Base-by-base conservation (phyloP, 2,888 invertebrate genomes). In the Tridacna gigas region DNA sequence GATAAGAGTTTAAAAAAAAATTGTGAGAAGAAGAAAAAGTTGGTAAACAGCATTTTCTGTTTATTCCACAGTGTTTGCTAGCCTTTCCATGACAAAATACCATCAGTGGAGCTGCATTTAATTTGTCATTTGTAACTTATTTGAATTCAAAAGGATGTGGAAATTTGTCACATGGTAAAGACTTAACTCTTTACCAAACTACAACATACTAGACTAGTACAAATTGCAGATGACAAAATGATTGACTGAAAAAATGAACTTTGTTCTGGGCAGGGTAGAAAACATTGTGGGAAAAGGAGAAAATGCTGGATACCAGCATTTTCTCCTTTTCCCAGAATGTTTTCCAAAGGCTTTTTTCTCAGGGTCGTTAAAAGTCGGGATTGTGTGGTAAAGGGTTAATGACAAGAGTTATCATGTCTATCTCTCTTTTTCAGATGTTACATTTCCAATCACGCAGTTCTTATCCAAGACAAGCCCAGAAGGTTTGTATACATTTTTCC, bases 401-500 rank as follows among this genome's bases (percentile, higher is more conserved):
- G 3, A 56, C 3, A 13, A 4, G n/a, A 22, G 2, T 63, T 13
- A 13, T 63, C 3, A 13, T 63, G 0, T 69, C 37, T 65, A 61
- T 61, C 22, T 13, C 82, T 47, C 65, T 56, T 45, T 86, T 89
- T 28, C 86, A 90, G 89, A 90, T 89, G 90, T 90, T 22, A 81
- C 89, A 56, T 89, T 89, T 79, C 90, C 89, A 20, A 61, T 89
- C 66, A 78, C 81, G 26, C 84, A 88, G 80, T 86, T 89, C 47
- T 65, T 79, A 45, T 74, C 81, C 5, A 79, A 73, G 47, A 75
- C 80, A n/a, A 66, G 74, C 11, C 28, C 67, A 22, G 80, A 83
- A 74, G 84, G 87, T 87, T 79, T 79, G 76, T 20, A 37, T 37
- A 37, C 37, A 37, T 7, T 37, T 7, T 37, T 37, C 37, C 37